Evolutionary conservation across 92 coral and sea anemone species (phyloP), one percentile per base, ranked within the genome.

Genomic region (Virgularia gustaviana): DNA sequence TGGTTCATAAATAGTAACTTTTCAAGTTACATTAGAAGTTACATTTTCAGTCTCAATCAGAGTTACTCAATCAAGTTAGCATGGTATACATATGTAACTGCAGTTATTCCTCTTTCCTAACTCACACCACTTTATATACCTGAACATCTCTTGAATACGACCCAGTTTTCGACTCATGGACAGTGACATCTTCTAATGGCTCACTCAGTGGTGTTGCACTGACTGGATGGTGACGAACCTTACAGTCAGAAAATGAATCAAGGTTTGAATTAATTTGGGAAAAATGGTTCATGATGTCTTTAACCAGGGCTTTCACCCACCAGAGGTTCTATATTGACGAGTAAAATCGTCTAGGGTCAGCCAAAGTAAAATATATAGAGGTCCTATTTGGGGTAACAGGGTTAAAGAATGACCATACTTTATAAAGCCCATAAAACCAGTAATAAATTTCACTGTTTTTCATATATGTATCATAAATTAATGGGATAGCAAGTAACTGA

Each of bases 121-220:
- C n/a, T n/a, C n/a, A n/a, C n/a, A n/a, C n/a, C n/a, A n/a, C n/a
- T n/a, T 24, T 18, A 10, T 45, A 23, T 66, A 68, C 75, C 75
- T 68, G 60, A 15, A 68, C 75, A 32, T 68, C 75, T 12, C 60
- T 29, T 32, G 75, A 68, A 49, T 68, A 35, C 4, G 75, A 51
- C 15, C 30, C 31, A 25, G 75, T 2, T 49, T 49, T 30, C 0
- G 75, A 47, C 7, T 68, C 39, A 0, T 68, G 59, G 13, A 12
- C 60, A 27, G 33, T 44, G 23, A 86, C 57, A 65, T 92, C 91
- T 41, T 71, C 81, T 8, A 92, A 59, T 6, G 96, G 96, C 37
- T 92, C 98, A 70, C 73, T 92, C 18, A 92, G 73, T 11, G 96
- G 92, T 47, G 61, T 49, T 0, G 51, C 75, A 28, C 75, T 47